Evolutionary conservation across 2,113 vertebrate genomes (phyloP), one percentile per base, ranked within the genome.

Genomic region (Phaethon lepturus): DNA sequence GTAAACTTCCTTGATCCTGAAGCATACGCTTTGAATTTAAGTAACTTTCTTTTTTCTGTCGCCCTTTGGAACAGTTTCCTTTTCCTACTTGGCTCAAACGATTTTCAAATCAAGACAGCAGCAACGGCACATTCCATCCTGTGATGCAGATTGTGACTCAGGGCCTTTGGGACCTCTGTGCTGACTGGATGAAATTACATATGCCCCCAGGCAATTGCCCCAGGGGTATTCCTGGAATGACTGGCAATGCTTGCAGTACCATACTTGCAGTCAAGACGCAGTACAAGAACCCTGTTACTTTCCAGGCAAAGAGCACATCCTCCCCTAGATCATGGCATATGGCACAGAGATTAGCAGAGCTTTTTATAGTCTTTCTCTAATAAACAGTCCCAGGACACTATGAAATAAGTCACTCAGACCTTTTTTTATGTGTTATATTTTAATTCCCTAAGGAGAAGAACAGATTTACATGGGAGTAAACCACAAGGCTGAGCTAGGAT

Each of bases 1-100:
- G 91, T 93, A 97, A 95, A 97, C 95, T 97, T 97, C 97, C 97
- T 93, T 45, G 60, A 92, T 95, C 94, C 52, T 55, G 49, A 78
- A 87, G 96, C 97, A 97, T 86, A 97, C 52, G n/a, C 96, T 96
- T 80, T 92, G 93, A 91, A 92, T 95, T 96, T 97, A 55, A 97
- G 96, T 82, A 88, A 94, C 94, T 98, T 98, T 97, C 96, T 96
- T 92, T 86, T 86, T 97, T 90, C 67, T 31, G 7, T 1, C 97
- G 95, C 96, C 81, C 93, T 97, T 97, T 93, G 94, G 97, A 97
- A 95, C 31, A 49, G 81, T 97, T 97, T 97, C 90, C 82, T 93
- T 93, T 95, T 97, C 86, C 73, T 86, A 64, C 42, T 92, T 93
- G 95, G 92, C 94, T 86, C 82, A 42, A 63, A 35, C 18, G 33